phyloP scores from a whole-genome alignment of 2,888 invertebrate genomes.

The Cistogaster globosa region DNA sequence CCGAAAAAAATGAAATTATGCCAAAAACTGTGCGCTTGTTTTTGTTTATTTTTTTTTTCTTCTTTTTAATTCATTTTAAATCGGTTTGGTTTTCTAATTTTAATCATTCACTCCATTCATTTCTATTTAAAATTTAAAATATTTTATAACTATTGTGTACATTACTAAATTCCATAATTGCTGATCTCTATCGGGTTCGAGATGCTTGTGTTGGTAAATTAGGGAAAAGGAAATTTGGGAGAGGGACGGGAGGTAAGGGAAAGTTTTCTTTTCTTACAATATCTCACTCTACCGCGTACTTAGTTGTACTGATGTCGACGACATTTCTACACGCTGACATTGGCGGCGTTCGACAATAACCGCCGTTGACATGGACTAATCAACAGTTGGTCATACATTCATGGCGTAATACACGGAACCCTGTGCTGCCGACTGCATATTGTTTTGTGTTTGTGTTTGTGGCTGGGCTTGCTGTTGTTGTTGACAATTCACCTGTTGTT shows the following conservation, averaged over 20 bases:
- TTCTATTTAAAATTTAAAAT: slow-evolving; percentile 27
- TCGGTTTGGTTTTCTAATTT: slow-evolving; percentile 1
- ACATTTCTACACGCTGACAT: slow-evolving; percentile 81
- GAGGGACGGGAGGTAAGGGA: slow-evolving; percentile 1
- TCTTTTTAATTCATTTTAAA: slow-evolving; percentile 9
- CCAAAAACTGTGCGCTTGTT: slow-evolving; percentile 57
- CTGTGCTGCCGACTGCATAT: slow-evolving; percentile 75
- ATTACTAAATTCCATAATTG: slow-evolving; percentile 65
- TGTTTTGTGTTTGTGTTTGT: slow-evolving; percentile 70
- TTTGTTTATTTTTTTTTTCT: slow-evolving; percentile 12
- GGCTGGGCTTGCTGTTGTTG: slow-evolving; percentile 74
- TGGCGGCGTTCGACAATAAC: slow-evolving; percentile 81
- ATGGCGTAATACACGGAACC: slow-evolving; percentile 91
- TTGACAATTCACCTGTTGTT: slow-evolving; percentile 71
- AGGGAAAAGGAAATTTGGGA: background rate
- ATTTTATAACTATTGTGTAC: slow-evolving; percentile 50
- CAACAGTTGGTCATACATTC: slow-evolving; percentile 90
- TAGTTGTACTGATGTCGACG: slow-evolving; percentile 80
- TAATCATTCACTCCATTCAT: slow-evolving; percentile 4
- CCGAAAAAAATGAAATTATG: slow-evolving; percentile 9
- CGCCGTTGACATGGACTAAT: slow-evolving; percentile 82
- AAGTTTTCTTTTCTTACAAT: slow-evolving; percentile 23
- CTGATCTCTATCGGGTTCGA: slow-evolving; percentile 61
- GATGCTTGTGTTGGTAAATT: background rate
- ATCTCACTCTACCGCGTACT: slow-evolving; percentile 74